Evolutionary conservation across 2,113 vertebrate genomes (phyloP).

Genomic region (Charadrius vociferus): DNA sequence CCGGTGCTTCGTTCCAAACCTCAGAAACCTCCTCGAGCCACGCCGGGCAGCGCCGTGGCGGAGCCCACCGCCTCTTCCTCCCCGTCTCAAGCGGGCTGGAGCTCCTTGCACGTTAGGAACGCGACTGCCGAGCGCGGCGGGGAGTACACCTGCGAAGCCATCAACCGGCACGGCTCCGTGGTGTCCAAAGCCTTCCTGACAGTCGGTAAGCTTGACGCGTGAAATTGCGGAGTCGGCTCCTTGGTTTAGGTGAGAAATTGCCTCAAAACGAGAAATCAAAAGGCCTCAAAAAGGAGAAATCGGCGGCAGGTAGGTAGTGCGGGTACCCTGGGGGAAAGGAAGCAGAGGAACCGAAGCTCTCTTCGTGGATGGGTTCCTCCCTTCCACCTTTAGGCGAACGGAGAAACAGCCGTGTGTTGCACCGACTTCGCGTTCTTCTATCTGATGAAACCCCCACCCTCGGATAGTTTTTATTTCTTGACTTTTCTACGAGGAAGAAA

Average conservation of each 20-base stretch:
- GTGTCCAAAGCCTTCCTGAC: slow-evolving; percentile 62
- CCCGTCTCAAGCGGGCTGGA: slow-evolving; percentile 61
- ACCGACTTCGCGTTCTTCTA: fast-evolving
- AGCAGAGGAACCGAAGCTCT: background rate
- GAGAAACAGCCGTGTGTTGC: background rate
- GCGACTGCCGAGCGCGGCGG: slow-evolving; percentile 44
- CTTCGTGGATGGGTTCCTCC: background rate
- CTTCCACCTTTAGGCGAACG: background rate
- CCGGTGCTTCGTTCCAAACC: slow-evolving; percentile 61
- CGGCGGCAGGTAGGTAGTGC: fast-evolving
- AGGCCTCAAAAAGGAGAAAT: background rate
- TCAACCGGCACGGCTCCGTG: slow-evolving; percentile 59
- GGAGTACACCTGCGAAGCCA: slow-evolving; percentile 70
- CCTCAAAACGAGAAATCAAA: background rate
- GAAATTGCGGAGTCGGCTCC: fast-evolving
- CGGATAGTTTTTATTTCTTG: background rate
- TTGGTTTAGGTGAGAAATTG: background rate
- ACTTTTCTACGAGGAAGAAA: background rate
- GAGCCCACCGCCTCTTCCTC: slow-evolving; percentile 40
- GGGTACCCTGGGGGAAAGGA: fast-evolving
- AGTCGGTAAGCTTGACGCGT: slow-evolving; percentile 62
- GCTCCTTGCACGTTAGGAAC: slow-evolving; percentile 70
- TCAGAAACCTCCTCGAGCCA: slow-evolving; percentile 1
- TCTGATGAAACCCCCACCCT: background rate
- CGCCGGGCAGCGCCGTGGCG: background rate